Base-by-base conservation (phyloP, 2,888 invertebrate genomes). In the Latheticus oryzae region DNA sequence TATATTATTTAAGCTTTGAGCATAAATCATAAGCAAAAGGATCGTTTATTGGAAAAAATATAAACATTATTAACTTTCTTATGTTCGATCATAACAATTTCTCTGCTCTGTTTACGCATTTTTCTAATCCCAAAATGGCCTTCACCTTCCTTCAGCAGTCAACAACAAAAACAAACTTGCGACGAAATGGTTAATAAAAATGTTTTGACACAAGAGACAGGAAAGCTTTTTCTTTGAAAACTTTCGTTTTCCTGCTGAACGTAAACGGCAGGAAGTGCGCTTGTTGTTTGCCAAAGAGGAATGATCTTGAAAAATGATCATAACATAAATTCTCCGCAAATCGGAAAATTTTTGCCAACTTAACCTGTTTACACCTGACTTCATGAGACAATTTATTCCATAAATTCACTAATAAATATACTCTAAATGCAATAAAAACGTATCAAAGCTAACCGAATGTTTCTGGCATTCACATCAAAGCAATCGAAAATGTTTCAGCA, bases 381-480 rank as follows among this genome's bases (percentile, higher is more conserved):
- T 51, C 38, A 51, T 51, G 19, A 23, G 7, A 28, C 33, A 38
- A 38, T 51, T 51, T 51, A 51, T 51, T 26, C 19, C n/a, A 26
- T 11, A 15, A 28, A 38, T 19, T 40, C 21, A 30, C 30, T 21
- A 51, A 51, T 51, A 51, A 51, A 51, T 37, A n/a, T n/a, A 37
- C 37, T 37, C 21, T 8, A 37, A 11, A 9, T 51, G 37, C 13
- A 38, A 30, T 38, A 30, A 51, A 47, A 47, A 47, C 21, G 51
- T 21, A 28, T 51, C 38, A 51, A 45, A 51, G 37, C 30, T 12
- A 11, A 8, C 21, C 50, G 38, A 23, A 35, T 37, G 38, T 37
- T 33, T 12, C 51, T 51, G 51, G 51, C 51, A 9, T 28, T 51
- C 30, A 38, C 38, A 24, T 51, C 51, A 51, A 51, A 51, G 50